These are phyloP conservation scores for Crossocerus cetratus DNA, from an alignment of 2,888 invertebrate genomes.

Conservation along the genomic window DNA sequence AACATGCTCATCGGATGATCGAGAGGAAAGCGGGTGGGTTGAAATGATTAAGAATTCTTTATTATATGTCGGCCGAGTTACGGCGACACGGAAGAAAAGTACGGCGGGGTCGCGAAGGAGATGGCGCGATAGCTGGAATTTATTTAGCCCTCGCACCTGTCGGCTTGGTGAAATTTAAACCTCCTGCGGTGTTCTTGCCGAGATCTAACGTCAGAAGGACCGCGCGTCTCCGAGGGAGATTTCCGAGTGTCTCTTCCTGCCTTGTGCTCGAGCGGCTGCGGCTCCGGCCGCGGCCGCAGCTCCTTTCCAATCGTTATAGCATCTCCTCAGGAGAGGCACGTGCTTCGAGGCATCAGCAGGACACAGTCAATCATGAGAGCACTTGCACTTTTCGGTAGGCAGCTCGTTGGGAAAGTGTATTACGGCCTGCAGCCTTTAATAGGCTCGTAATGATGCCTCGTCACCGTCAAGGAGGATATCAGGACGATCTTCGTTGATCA, in stretches of 20 bases:
- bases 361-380: constrained; percentile 12
- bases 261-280: background rate
- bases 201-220: background rate
- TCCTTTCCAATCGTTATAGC: background rate
- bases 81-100: background rate
- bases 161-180: constrained; percentile 52
- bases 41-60: background rate
- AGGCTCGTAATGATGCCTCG: constrained; percentile 1
- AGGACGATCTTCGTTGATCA: constrained; percentile 59
- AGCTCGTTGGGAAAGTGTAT: no score
- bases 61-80: background rate
- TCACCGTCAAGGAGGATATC: constrained; percentile 39
- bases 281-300: background rate
- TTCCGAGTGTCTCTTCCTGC: background rate
- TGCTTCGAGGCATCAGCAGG: constrained; percentile 10
- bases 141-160: constrained; percentile 62
- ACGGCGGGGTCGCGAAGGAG: constrained; percentile 9
- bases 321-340: constrained; percentile 3
- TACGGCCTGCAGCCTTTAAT: background rate
- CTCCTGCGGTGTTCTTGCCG: constrained; percentile 26
- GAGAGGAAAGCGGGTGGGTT: background rate
- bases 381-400: constrained; percentile 14
- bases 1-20: background rate
- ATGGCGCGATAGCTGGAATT: constrained; percentile 64
- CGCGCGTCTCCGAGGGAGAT: background rate